phyloP scores from a whole-genome alignment of 2,888 invertebrate genomes.

The Pharmacophagus antenor region DNA sequence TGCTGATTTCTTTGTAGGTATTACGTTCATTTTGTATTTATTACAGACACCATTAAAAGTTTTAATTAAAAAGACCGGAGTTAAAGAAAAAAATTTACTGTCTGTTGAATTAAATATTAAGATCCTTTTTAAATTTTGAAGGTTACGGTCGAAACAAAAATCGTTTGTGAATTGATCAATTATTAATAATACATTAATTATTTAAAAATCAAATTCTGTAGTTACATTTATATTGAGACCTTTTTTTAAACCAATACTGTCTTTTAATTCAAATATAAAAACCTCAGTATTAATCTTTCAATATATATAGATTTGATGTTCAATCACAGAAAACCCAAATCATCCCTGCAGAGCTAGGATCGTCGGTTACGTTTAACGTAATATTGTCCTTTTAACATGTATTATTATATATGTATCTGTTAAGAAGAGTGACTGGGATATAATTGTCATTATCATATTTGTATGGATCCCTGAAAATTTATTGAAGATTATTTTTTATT shows the following conservation, averaged over 20 bases:
- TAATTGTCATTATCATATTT: neutral
- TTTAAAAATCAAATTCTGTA: neutral
- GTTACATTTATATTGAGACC: neutral
- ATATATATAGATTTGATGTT: neutral
- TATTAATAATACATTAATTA: neutral
- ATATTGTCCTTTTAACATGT: neutral
- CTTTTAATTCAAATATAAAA: neutral
- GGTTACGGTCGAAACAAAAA: conserved; percentile 2
- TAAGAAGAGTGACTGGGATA: neutral
- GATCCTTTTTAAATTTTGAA: neutral
- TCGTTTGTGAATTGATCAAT: conserved; percentile 1
- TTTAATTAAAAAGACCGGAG: conserved; percentile 26
- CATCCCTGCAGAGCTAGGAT: neutral
- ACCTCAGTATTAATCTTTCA: neutral
- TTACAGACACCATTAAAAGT: conserved; percentile 30
- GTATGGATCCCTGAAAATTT: too few relatives aligned
- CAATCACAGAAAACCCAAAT: neutral
- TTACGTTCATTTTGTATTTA: conserved; percentile 24
- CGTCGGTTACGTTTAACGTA: neutral
- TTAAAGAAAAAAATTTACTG: conserved; percentile 10
- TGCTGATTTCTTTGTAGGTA: conserved; percentile 27
- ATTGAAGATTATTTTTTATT: too few relatives aligned
- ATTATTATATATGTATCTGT: neutral
- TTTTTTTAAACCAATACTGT: neutral
- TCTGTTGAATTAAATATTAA: conserved; percentile 27